Percentiles rank a stretch among this genome's conserved stretches.
These are phyloP conservation scores for Tenthredo distinguenda DNA, from an alignment of 2,888 invertebrate genomes.

Conservation along the genomic window DNA sequence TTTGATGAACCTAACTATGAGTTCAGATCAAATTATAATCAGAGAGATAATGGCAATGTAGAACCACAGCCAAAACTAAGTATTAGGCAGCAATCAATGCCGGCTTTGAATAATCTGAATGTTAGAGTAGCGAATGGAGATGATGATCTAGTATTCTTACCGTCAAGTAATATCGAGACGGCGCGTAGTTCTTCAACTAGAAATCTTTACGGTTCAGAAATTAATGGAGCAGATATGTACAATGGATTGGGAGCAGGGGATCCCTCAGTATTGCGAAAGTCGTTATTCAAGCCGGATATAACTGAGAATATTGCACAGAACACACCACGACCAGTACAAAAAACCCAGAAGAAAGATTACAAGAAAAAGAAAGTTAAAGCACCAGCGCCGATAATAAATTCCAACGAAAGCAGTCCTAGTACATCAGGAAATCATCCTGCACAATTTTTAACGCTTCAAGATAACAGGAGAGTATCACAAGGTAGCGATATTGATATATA, in stretches of 20 bases:
- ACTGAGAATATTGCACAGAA: constrained; percentile 45
- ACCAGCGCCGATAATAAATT: constrained; percentile 54
- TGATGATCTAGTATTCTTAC: neutral
- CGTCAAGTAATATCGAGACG: neutral
- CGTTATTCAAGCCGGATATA: constrained; percentile 55
- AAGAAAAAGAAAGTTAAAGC: constrained; percentile 61
- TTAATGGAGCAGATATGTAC: constrained; percentile 26
- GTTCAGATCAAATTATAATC: constrained; percentile 19
- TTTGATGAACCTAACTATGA: constrained; percentile 57
- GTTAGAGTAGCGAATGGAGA: constrained; percentile 11
- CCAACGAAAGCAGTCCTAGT: constrained; percentile 25
- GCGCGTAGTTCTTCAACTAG: constrained; percentile 39
- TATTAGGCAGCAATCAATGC: constrained; percentile 41
- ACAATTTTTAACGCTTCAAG: constrained; percentile 25
- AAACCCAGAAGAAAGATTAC: constrained; percentile 56
- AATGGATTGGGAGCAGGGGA: constrained; percentile 34
- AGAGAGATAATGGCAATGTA: constrained; percentile 23
- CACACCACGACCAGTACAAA: constrained; percentile 49
- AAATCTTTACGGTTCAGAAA: constrained; percentile 41
- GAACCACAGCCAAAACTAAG: constrained; percentile 7
- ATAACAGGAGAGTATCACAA: constrained; percentile 41
- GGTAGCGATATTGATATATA: constrained; percentile 63
- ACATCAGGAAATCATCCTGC: constrained; percentile 26
- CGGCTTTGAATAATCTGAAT: constrained; percentile 47
- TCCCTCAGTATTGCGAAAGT: constrained; percentile 56